Evolutionary conservation across 2,797 vertebrate species (phyloP), one percentile per base, ranked within the genome.

Genomic region (Apodemus agrarius): DNA sequence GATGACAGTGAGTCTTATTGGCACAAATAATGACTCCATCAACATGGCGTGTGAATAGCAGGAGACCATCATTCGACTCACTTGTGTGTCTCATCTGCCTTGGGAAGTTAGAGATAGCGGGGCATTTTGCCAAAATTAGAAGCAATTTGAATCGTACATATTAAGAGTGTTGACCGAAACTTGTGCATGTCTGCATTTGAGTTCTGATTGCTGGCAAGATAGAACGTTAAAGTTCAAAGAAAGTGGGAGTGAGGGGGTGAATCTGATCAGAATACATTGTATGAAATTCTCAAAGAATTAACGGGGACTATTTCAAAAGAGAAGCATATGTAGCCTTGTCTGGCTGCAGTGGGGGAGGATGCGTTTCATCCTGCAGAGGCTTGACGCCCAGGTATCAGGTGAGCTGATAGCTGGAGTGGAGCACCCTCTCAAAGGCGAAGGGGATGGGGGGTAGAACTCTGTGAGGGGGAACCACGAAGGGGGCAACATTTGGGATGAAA

Each of bases 1-100:
- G 94, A 94, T 97, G 97, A 97, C 97, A 97, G 97, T 97, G 97
- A 98, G 96, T 19, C 26, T 96, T 97, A 97, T 95, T 98, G 97
- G 97, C 94, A 97, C 96, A 94, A 95, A 95, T 96, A 96, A 96
- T 97, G 96, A 97, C 95, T 97, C 31, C 89, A 96, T 96, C 97
- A 97, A 96, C 97, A 94, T 96, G 95, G 96, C 97, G 96, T 95
- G 97, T 96, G 95, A 95, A 95, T 94, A 96, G 96, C 93, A 97
- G 96, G 96, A 96, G 65, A 57, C 94, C 91, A 91, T 93, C 96
- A 93, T 92, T 96, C 85, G 93, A 94, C 93, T 96, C 95, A 97
- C 95, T 97, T 93, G 90, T 89, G 78, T 96, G 88, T 92, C 95
- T 97, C 95, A 97, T 97, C 96, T 97, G 97, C 97, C 95, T 96